phyloP scores from a whole-genome alignment of 2,888 invertebrate genomes.

The Mycalesis mineus region DNA sequence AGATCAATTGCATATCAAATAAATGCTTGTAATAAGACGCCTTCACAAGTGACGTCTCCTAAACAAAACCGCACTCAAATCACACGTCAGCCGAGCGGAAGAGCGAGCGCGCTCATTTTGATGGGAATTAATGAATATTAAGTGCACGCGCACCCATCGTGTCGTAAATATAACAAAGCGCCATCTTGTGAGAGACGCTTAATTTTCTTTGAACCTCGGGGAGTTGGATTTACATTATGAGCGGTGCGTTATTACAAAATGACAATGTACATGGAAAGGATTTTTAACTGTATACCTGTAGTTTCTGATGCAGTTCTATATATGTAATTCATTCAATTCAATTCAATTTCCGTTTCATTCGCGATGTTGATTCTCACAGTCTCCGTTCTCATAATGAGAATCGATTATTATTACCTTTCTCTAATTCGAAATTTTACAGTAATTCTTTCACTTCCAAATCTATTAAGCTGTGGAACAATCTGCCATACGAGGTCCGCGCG shows the following conservation, averaged over 20 bases:
- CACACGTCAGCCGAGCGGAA: constrained; percentile 50
- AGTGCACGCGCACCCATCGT: constrained; percentile 48
- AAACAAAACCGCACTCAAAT: constrained; percentile 48
- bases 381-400: too few relatives aligned
- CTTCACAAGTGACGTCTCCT: constrained; percentile 25
- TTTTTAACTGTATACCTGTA: constrained; percentile 19
- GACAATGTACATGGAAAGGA: constrained; percentile 26
- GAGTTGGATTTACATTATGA: constrained; percentile 30
- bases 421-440: too few relatives aligned
- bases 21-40: not conserved
- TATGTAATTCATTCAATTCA: too few relatives aligned
- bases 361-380: too few relatives aligned
- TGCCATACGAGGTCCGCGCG: too few relatives aligned
- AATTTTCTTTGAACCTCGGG: constrained; percentile 36
- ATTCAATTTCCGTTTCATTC: too few relatives aligned
- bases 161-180: constrained; percentile 32
- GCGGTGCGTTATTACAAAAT: constrained; percentile 24
- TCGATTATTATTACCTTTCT: too few relatives aligned
- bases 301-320: too few relatives aligned
- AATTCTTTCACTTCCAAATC: too few relatives aligned
- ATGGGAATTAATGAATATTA: constrained; percentile 69
- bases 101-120: constrained; percentile 45
- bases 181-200: constrained; percentile 47
- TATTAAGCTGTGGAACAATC: too few relatives aligned
- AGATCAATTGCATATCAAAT: not conserved